Evolutionary conservation across 2,888 invertebrate genomes (phyloP), one percentile per base, ranked within the genome.

Genomic region (Macaria notata): DNA sequence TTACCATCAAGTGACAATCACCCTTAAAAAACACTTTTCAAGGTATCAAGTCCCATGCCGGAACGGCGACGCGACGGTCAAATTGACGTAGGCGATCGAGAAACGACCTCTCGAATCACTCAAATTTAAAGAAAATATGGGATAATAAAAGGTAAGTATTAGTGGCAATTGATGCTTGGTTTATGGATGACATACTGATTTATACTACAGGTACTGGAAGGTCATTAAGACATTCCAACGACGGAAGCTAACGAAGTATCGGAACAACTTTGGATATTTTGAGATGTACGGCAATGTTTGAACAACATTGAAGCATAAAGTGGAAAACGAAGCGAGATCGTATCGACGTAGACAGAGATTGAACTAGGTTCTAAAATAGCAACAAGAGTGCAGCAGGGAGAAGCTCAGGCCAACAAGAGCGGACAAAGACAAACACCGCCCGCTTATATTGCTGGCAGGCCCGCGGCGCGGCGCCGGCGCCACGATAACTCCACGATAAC

Each of bases 401-500:
- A 68, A 66, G 55, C 57, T 63, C 64, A 71, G 19, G 70, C 71
- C 72, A 73, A 74, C 71, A 67, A 63, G 74, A 76, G 72, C 69
- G 70, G 68, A 71, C 75, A 75, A 78, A 78, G 78, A 78, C 76
- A 76, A 79, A 77, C 75, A 78, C 71, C 75, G 76, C 75, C 77
- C 76, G 78, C 81, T 72, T 75, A 79, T 82, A 83, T 82, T 77
- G 71, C 70, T 78, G 75, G 72, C 75, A 72, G 69, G 68, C 70
- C 65, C 43, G n/a, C 43, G 43, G 50, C 30, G 75, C 83, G 86
- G 86, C 88, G 88, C 88, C 88, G 88, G 88, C 88, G 88, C 86
- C 78, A 69, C 81, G 87, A 87, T 86, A 86, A 82, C 83, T 78
- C 68, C 64, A 74, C 80, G 88, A 88, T 90, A 90, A 85, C 83